Percentiles rank a stretch among this genome's conserved stretches.
Evolutionary conservation across 2,113 vertebrate species (phyloP).

Genomic region (Apteryx owenii): DNA sequence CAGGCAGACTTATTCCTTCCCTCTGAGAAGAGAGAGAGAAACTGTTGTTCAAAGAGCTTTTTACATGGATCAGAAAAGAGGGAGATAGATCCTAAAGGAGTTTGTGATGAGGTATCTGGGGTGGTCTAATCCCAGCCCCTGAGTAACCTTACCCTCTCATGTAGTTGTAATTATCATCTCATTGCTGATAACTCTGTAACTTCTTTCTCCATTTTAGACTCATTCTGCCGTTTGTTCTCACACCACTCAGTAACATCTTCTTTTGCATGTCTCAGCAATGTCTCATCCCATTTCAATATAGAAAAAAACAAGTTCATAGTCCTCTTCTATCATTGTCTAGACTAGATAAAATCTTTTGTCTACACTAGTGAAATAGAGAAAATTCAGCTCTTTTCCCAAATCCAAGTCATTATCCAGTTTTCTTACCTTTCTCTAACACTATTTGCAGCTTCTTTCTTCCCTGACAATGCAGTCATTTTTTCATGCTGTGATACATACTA

Average conservation of each 20-base stretch:
- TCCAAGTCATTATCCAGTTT: background rate
- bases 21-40: background rate
- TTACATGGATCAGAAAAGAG: background rate
- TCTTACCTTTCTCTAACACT: background rate
- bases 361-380: background rate
- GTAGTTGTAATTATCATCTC: background rate
- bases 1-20: background rate
- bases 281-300: background rate
- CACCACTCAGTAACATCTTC: background rate
- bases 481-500: background rate
- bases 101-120: background rate
- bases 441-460: background rate
- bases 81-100: background rate
- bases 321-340: background rate
- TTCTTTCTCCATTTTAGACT: background rate
- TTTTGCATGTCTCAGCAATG: background rate
- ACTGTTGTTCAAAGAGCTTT: background rate
- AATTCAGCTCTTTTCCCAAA: background rate
- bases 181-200: background rate
- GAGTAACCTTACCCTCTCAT: background rate
- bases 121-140: background rate
- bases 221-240: background rate
- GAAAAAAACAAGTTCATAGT: background rate
- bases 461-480: background rate
- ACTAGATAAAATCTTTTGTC: background rate